Evolutionary conservation across 1,140 invertebrate genomes (phyloP), one percentile per base, ranked within the genome.

Genomic region (Bombus vancouverensis): DNA sequence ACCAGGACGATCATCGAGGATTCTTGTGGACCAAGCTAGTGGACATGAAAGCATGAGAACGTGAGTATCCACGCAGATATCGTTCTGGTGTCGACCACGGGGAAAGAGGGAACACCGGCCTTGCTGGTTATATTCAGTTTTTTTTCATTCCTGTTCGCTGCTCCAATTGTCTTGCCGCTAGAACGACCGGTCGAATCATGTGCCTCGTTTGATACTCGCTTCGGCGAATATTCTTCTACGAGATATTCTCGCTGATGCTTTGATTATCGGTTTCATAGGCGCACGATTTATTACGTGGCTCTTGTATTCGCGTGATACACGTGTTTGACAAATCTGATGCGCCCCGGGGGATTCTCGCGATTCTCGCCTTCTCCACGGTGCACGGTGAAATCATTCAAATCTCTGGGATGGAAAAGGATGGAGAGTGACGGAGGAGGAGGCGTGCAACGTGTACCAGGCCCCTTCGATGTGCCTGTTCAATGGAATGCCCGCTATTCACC

Each of bases 41-140:
- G 83, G 57, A 78, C n/a, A 44, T 76, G 71, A 66, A 86, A 89
- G 80, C 39, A 89, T 87, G 89, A 88, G 86, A 86, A 89, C 78
- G 88, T 90, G 84, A 72, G 89, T 90, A 90, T 90, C 5, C 66
- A 22, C 34, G 34, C 47, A 39, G n/a, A 59, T 59, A 81, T n/a
- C 39, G 39, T 44, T 66, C 53, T n/a, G 6, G 34, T 42, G 25
- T 28, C 25, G 37, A 10, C 42, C 13, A 25, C 42, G 42, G 47
- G 62, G 70, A 44, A 59, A 15, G 74, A 74, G 53, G 53, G 87
- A 59, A 76, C 68, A 68, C 75, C 47, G 47, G 83, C 70, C 78
- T 79, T 84, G 82, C 76, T 42, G 34, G 65, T 28, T 66, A 22
- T 62, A 79, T 62, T 81, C n/a, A 22, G 18, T 34, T 25, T 57